phyloP scores from a whole-genome alignment of 2,797 vertebrate species.

The Remorina albescens region DNA sequence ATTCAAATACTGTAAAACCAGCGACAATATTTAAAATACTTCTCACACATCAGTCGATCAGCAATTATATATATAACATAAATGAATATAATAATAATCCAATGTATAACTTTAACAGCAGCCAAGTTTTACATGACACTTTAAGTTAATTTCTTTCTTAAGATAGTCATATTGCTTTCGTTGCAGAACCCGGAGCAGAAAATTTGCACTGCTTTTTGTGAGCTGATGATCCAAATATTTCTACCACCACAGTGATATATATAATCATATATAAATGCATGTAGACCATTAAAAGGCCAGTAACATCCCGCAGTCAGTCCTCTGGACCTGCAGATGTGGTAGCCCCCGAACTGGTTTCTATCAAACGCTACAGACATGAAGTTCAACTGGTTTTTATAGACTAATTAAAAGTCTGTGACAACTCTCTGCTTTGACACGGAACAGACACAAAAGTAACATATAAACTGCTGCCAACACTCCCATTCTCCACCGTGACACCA shows the following conservation, averaged over 20 bases:
- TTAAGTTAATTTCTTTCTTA: not conserved
- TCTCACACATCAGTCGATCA: not conserved
- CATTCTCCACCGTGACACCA: not conserved
- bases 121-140: not conserved
- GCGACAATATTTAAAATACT: not conserved
- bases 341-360: conserved; percentile 22
- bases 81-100: not conserved
- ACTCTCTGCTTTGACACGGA: conserved; percentile 37
- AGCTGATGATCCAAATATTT: not conserved
- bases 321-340: conserved; percentile 38
- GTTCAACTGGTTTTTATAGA: conserved; percentile 46
- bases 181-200: not conserved
- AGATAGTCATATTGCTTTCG: not conserved
- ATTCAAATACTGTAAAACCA: not conserved
- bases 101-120: not conserved
- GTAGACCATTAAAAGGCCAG: not conserved
- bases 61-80: too few relatives aligned
- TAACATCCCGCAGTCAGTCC: not conserved
- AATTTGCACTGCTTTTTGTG: not conserved
- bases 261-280: not conserved
- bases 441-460: conserved; percentile 25
- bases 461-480: not conserved
- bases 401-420: conserved; percentile 33
- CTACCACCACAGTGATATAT: not conserved
- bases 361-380: conserved; percentile 22